Evolutionary conservation across 1,140 invertebrate genomes (phyloP).

Genomic region (Sitobion miscanthi): DNA sequence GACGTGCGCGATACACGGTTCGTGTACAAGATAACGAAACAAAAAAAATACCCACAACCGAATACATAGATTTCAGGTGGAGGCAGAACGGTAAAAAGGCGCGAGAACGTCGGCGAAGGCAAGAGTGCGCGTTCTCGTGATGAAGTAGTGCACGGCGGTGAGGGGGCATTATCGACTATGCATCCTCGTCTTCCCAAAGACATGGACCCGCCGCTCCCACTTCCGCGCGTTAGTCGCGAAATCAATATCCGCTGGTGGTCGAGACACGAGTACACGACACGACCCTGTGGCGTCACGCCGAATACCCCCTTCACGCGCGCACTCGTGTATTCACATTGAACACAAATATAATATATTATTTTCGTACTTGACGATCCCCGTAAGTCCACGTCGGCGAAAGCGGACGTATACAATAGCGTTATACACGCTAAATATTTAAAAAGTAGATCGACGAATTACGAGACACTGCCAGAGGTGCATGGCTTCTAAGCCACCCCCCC

Average conservation of each 20-base stretch:
- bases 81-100: not conserved
- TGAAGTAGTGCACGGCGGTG: not conserved
- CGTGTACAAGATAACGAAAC: not conserved
- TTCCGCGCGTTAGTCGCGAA: conserved; percentile 43
- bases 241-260: conserved; percentile 54
- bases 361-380: not conserved
- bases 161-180: conserved; percentile 36
- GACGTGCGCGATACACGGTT: too few species aligned
- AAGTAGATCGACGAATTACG: not conserved
- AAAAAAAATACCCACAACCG: not conserved
- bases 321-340: not conserved
- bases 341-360: not conserved
- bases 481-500: too few species aligned
- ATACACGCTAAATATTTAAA: not conserved
- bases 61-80: not conserved
- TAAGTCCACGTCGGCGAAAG: not conserved
- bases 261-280: conserved; percentile 43
- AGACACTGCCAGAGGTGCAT: not conserved
- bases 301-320: not conserved
- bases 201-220: conserved; percentile 37
- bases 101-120: not conserved
- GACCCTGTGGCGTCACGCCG: conserved; percentile 55
- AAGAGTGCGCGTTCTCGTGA: not conserved
- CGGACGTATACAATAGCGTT: not conserved
- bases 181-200: conserved; percentile 49